phyloP scores from a whole-genome alignment of 2,113 vertebrate genomes.

The Pygoscelis antarcticus region DNA sequence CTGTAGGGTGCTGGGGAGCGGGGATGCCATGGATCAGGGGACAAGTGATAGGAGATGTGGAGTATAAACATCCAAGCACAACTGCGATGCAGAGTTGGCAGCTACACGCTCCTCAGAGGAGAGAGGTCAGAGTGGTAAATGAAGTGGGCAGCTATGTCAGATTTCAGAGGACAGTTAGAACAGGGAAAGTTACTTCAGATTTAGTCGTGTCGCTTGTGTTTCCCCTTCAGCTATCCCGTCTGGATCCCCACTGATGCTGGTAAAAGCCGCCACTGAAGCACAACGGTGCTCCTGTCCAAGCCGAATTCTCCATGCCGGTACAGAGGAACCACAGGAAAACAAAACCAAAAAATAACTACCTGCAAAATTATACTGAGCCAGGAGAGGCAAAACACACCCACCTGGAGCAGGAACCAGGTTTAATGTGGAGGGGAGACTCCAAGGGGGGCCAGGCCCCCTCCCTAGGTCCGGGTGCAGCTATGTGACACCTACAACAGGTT shows the following conservation, averaged over 20 bases:
- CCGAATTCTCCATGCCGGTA: neutral
- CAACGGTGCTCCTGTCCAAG: neutral
- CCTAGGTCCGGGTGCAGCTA: fast-evolving
- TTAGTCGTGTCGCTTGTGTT: fast-evolving
- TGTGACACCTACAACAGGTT: neutral
- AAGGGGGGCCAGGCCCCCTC: fast-evolving
- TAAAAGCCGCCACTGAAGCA: neutral
- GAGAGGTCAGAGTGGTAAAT: neutral
- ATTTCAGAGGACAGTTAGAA: neutral
- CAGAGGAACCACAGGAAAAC: neutral
- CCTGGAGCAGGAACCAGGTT: neutral
- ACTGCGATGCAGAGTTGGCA: neutral
- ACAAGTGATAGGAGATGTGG: no score
- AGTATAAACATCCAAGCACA: neutral
- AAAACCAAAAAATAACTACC: neutral
- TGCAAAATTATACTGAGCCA: neutral
- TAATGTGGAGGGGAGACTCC: neutral
- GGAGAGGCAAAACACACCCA: neutral
- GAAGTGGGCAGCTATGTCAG: neutral
- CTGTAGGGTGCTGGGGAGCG: neutral
- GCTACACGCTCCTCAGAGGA: neutral
- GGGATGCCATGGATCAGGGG: neutral
- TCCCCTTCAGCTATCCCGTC: neutral
- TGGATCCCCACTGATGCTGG: neutral
- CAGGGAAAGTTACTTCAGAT: neutral